Conservation (phyloP, 2,888 invertebrate species). For the Leucophenga montana region DNA sequence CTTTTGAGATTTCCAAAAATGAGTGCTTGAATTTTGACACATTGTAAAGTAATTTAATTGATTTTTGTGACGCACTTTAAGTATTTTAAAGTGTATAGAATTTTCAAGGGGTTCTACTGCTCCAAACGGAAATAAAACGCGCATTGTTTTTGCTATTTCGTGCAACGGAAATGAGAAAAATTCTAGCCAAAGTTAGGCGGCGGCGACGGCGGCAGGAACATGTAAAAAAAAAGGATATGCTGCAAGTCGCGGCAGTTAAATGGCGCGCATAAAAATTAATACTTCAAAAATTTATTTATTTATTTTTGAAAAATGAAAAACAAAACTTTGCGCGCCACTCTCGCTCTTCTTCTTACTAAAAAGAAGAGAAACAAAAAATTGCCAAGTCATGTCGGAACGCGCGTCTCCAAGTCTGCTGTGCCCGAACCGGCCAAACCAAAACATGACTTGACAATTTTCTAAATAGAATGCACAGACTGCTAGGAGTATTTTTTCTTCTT, state of each 20-base stretch:
- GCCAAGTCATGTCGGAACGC: slow-evolving; percentile 46
- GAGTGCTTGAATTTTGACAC: not conserved
- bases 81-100: slow-evolving; percentile 28
- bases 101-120: not conserved
- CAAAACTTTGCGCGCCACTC: not conserved
- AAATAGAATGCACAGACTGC: not conserved
- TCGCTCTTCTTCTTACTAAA: not conserved
- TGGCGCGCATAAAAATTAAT: slow-evolving; percentile 31
- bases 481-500: not conserved
- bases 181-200: slow-evolving; percentile 19
- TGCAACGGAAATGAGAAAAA: slow-evolving; percentile 11
- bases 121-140: slow-evolving; percentile 1
- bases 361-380: not conserved
- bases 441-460: slow-evolving; percentile 57
- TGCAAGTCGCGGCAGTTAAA: not conserved
- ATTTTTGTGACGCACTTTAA: slow-evolving; percentile 46
- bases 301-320: not conserved
- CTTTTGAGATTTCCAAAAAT: slow-evolving; percentile 32
- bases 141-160: slow-evolving; percentile 1
- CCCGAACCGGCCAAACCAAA: slow-evolving; percentile 36
- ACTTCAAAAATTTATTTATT: too few species aligned
- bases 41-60: slow-evolving; percentile 49
- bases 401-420: slow-evolving; percentile 63
- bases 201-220: not conserved
- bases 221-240: not conserved